Evolutionary conservation across 2,888 invertebrate species (phyloP), one percentile per base, ranked within the genome.

Genomic region (Chelonus formosanus): DNA sequence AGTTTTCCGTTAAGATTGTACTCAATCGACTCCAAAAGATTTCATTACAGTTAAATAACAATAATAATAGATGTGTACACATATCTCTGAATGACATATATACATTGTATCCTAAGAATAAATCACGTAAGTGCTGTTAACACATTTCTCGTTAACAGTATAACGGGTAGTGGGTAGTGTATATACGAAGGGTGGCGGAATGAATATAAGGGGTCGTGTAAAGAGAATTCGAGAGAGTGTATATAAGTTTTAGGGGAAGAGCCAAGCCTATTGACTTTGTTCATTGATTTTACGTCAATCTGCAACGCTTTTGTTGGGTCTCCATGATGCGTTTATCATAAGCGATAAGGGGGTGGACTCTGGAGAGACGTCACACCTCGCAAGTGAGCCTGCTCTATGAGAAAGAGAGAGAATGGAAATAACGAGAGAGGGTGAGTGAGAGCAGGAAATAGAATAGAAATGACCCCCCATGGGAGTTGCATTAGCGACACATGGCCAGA

Each of bases 251-350:
- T 67, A 36, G 67, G 69, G 48, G 65, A 59, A 64, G 53, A 74
- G 71, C 70, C 75, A 76, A 78, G 76, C 81, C 82, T 81, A 84
- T 84, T 84, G 84, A 84, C 84, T 84, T 80, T 75, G 78, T 80
- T 81, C 84, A 84, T 84, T 83, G 84, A 84, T 84, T 84, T 84
- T 83, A 82, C 81, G 83, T 83, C 84, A 84, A 83, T 84, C 82
- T 80, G 74, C 73, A 75, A 71, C 76, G 76, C 80, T 77, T 79
- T 82, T 80, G 78, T 76, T 75, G 80, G 78, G 75, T 75, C 77
- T 82, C 80, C 78, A 79, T 80, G 82, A 82, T 83, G 83, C 83
- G 81, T 83, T 83, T 83, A 82, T 80, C 80, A 79, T 81, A 82
- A 80, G 73, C 81, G 82, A 76, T 76, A 71, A 78, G 77, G 75